phyloP scores from a whole-genome alignment of 2,888 invertebrate species.

The Tipula vernalis region DNA sequence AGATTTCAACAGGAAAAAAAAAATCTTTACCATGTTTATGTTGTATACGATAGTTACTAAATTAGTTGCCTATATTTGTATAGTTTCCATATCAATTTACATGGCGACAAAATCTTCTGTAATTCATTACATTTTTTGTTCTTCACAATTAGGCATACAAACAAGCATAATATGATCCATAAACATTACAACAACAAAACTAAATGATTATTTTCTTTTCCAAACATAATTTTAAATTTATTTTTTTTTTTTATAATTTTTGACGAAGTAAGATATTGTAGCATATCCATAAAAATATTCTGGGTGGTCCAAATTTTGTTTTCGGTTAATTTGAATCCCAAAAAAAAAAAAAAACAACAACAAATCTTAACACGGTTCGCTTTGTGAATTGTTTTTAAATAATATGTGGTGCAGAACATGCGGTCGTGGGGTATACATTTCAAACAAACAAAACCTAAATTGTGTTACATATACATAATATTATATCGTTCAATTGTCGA shows the following conservation, averaged over 20 bases:
- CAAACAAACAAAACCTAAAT: neutral
- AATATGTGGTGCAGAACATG: neutral
- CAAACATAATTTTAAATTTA: neutral
- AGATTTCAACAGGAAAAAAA: neutral
- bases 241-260: neutral
- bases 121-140: neutral
- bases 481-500: neutral
- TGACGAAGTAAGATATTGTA: slow-evolving; percentile 4
- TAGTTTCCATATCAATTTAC: neutral
- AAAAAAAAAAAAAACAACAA: neutral
- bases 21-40: neutral
- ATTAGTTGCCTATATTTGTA: neutral
- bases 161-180: neutral
- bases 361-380: neutral
- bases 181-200: neutral
- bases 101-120: neutral
- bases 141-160: neutral
- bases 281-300: neutral
- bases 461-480: neutral
- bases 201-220: neutral
- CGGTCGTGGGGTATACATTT: neutral
- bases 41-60: neutral
- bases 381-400: neutral
- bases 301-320: neutral
- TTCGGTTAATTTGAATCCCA: neutral